Evolutionary conservation across 2,113 vertebrate species (phyloP), one percentile per base, ranked within the genome.

Genomic region (Mungos mungo): DNA sequence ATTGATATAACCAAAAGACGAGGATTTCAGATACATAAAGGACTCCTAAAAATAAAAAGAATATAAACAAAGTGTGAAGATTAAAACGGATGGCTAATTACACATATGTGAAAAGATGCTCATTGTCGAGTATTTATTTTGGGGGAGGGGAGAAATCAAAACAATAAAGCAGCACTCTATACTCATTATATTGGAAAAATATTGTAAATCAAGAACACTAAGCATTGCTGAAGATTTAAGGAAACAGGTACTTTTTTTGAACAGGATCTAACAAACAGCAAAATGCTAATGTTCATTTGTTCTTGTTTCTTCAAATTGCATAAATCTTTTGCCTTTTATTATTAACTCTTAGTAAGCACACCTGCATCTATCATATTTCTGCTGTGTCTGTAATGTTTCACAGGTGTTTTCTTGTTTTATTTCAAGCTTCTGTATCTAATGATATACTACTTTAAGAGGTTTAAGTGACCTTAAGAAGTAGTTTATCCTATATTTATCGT

Each of bases 241-340:
- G 66, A 82, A 90, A 94, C 4, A 85, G 7, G 23, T 71, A 47
- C 10, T 38, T 87, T 38, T 87, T 88, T 45, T 76, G 3, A 95
- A 65, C 19, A 65, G 25, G 7, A 57, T 14, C 15, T 72, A 81
- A 89, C 8, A 72, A 47, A 79, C 71, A 13, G 4, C 27, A 47
- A 92, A 95, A 94, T 33, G 31, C 76, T 92, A 95, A 29, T n/a
- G 79, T n/a, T 52, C 87, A 29, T 81, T 80, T 47, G 47, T 27
- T 47, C 41, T 45, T 45, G 27, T 77, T 77, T 47, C 74, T 18
- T 47, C 74, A 47, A 14, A 18, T 31, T 77, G 74, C 74, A 47
- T 31, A 47, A 76, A 45, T 47, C 7, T 77, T 47, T 18, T 8
- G 0, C 41, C 74, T 77, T 47, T 77, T 27, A 47, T 27, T 80